Base-by-base conservation (phyloP, 1,140 invertebrate species). In the Drosophila busckii region DNA sequence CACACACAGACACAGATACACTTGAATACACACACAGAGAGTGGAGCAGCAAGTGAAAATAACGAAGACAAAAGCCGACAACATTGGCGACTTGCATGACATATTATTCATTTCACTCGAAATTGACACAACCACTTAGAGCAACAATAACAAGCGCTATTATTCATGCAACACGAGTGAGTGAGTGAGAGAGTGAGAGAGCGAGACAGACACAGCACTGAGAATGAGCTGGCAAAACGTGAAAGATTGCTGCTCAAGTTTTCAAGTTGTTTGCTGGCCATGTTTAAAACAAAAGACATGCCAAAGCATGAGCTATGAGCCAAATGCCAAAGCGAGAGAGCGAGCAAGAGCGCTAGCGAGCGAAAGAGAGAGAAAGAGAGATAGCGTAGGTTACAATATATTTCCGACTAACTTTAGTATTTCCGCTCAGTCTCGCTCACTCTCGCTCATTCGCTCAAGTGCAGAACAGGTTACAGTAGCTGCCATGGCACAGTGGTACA, bases 41-140 rank as follows among this genome's bases (percentile, higher is more conserved):
- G 20, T 23, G 20, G 16, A 10, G n/a, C 23, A 20, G 63, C 26
- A 13, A 35, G 42, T 53, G 64, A 52, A 55, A 69, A 62, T 49
- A 56, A 56, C 37, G 41, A 70, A 70, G 66, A 70, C 59, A 70
- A 70, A 63, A 58, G 58, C 44, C 66, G 40, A 56, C 66, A 64
- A 37, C 58, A 49, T 46, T 41, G 55, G 20, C 63, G 35, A 68
- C 65, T 63, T 37, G 44, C 52, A 69, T 70, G 53, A 70, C 67
- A 64, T 70, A 70, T 70, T 70, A 70, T 70, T 70, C 61, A 71
- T 70, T 70, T 66, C 68, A 42, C 68, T 70, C 15, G 67, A 70
- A 70, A 70, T 70, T 65, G 68, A 70, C 67, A 65, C 68, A 65
- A 70, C 70, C 68, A 70, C 68, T 70, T 70, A 45, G 55, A 65